phyloP scores from a whole-genome alignment of 53 echinoderm and acorn worm genomes.

The Holothuria leucospilota region DNA sequence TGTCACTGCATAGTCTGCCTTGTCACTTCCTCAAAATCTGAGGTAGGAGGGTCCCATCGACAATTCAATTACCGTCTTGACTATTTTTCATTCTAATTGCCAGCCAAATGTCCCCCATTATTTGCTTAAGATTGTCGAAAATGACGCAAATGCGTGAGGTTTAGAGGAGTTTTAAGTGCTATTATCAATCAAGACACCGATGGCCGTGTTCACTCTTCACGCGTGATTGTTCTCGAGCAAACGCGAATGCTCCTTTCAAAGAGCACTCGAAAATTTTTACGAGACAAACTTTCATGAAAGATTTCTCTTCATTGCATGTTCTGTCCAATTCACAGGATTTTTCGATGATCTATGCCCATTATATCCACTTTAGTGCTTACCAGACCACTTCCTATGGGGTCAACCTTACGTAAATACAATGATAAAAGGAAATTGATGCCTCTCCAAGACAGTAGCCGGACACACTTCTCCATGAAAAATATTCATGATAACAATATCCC shows the following conservation, averaged over 20 bases:
- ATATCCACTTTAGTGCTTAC: no score
- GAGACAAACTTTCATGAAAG: not conserved
- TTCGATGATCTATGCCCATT: no score
- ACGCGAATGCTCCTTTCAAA: constrained; percentile 2
- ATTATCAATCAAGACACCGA: not conserved
- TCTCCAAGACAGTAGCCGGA: no score
- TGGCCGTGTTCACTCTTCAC: constrained; percentile 25
- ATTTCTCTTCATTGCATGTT: no score
- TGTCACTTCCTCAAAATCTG: not conserved
- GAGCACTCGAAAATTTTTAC: constrained; percentile 6
- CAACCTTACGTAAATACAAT: no score
- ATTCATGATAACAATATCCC: no score
- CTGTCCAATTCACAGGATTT: no score
- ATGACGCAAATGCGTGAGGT: constrained; percentile 23
- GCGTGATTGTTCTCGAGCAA: constrained; percentile 7
- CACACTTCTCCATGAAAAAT: no score
- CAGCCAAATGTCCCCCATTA: not conserved
- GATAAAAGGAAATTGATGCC: no score
- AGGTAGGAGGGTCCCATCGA: not conserved
- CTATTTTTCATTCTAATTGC: constrained; percentile 36
- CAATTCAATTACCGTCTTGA: constrained; percentile 12
- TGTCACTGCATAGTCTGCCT: not conserved
- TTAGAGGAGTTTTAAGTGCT: not conserved
- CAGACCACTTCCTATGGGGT: no score
- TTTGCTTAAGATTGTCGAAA: constrained; percentile 38